phyloP scores from a whole-genome alignment of 2,797 vertebrate genomes.

The Darevskia mixta region DNA sequence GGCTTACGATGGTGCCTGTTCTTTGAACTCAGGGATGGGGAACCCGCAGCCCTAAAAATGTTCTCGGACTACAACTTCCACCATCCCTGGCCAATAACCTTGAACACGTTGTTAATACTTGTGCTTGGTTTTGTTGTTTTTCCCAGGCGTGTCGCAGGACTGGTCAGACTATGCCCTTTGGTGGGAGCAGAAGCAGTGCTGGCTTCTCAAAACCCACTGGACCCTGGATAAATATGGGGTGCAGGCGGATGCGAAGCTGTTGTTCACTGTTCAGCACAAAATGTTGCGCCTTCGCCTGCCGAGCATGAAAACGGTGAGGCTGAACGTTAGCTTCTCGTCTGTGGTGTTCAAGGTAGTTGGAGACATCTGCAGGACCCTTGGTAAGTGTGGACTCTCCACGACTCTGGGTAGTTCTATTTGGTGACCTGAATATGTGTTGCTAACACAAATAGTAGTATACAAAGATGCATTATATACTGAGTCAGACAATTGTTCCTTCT shows the following conservation, averaged over 20 bases:
- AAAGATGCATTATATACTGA: too few relatives aligned
- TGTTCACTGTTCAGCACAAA: conserved; percentile 95
- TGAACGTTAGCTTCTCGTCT: conserved; percentile 91
- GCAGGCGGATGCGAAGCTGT: conserved; percentile 92
- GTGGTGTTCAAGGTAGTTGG: conserved; percentile 92
- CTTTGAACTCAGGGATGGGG: too few relatives aligned
- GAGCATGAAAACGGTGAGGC: conserved; percentile 89
- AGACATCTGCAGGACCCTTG: conserved; percentile 92
- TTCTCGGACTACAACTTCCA: neutral
- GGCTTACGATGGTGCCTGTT: neutral
- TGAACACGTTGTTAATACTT: neutral
- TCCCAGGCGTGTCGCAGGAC: conserved; percentile 87
- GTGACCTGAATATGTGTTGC: neutral
- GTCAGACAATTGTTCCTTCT: too few relatives aligned
- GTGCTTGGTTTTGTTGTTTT: conserved; percentile 4
- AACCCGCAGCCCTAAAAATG: too few relatives aligned
- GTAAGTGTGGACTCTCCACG: conserved; percentile 81
- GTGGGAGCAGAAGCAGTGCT: conserved; percentile 95
- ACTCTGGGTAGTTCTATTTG: neutral
- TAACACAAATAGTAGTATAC: too few relatives aligned
- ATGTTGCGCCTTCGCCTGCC: conserved; percentile 90
- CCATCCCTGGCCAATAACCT: neutral
- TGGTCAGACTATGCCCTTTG: conserved; percentile 98
- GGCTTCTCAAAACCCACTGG: conserved; percentile 98
- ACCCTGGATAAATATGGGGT: conserved; percentile 96